Percentiles rank a stretch among this genome's conserved stretches.
phyloP scores from a whole-genome alignment of 2,888 invertebrate genomes.

The Cephalotes varians region DNA sequence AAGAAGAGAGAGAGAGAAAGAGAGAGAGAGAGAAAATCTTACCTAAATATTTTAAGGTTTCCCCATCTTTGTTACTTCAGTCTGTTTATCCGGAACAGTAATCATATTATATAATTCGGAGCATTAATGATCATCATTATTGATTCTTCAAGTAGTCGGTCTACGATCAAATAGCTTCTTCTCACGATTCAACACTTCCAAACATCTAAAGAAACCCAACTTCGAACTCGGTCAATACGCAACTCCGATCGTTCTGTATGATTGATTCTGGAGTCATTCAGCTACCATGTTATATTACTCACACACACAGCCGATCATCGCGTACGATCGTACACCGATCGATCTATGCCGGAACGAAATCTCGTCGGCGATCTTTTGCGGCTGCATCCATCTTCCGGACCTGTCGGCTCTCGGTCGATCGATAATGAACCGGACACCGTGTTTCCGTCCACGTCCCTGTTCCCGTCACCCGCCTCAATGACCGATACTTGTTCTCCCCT shows the following conservation, averaged over 20 bases:
- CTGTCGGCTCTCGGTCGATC: conserved; percentile 39
- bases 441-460: conserved; percentile 12
- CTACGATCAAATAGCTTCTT: neutral
- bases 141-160: neutral
- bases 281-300: conserved; percentile 13
- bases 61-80: conserved; percentile 60
- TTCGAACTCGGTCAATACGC: neutral
- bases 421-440: conserved; percentile 33
- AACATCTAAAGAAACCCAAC: conserved; percentile 8
- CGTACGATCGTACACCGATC: conserved; percentile 44
- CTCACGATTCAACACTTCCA: neutral
- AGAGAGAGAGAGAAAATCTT: conserved; percentile 44
- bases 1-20: no score
- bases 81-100: conserved; percentile 15
- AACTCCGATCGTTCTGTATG: neutral
- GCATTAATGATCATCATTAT: conserved; percentile 43
- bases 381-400: conserved; percentile 41
- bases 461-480: neutral
- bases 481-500: neutral
- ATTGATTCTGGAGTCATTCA: conserved; percentile 29
- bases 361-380: conserved; percentile 39
- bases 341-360: conserved; percentile 49
- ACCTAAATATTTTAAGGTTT: conserved; percentile 66
- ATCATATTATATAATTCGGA: conserved; percentile 28
- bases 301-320: conserved; percentile 20